A percentile compares a stretch with the other conserved stretches of the same genome.
These are phyloP conservation scores for Indri indri DNA, from an alignment of 2,113 vertebrate genomes.

Conservation along the genomic window DNA sequence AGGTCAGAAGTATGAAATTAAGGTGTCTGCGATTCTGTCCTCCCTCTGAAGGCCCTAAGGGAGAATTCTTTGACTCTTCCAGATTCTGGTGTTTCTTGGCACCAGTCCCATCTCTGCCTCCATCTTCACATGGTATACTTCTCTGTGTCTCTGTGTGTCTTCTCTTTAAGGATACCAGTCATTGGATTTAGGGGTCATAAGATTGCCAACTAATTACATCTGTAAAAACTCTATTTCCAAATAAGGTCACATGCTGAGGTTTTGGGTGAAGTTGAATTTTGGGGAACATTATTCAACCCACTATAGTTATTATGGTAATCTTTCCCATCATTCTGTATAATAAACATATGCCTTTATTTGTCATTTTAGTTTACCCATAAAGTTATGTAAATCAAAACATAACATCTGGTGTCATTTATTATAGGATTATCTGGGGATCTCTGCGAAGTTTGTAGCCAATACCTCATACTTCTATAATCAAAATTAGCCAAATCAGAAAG, in stretches of 20 bases:
- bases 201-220: background rate
- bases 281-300: background rate
- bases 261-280: background rate
- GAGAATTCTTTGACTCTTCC: background rate
- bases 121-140: background rate
- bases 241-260: background rate
- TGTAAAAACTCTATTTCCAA: background rate
- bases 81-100: background rate
- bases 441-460: background rate
- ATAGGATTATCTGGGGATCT: background rate
- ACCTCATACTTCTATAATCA: background rate
- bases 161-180: background rate
- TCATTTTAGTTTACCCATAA: background rate
- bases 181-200: too few species aligned
- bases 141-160: background rate
- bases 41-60: background rate
- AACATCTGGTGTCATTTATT: background rate
- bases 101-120: background rate
- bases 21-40: background rate
- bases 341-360: background rate
- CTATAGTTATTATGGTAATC: background rate
- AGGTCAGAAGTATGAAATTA: background rate
- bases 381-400: background rate
- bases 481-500: background rate
- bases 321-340: background rate